Base-by-base conservation (phyloP, 1,140 invertebrate species). In the Drusus annulatus region DNA sequence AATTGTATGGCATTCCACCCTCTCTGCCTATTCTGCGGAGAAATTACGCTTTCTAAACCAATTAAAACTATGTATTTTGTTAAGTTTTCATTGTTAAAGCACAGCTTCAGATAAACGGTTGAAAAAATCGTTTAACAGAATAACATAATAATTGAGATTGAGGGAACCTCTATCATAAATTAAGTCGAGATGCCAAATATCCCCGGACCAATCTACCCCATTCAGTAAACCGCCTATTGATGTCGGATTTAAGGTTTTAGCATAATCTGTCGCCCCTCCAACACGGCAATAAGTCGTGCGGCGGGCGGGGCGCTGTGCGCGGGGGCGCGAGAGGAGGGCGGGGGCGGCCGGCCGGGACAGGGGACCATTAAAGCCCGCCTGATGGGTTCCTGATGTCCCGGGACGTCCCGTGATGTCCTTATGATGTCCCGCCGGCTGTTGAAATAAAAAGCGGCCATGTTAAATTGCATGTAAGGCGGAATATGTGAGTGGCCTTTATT, bases 371-470 rank as follows among this genome's bases (percentile, higher is more conserved):
- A 62, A 45, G 51, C 56, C 28, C 7, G 16, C 45, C 79, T 83
- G 82, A 83, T 83, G 82, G 80, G 73, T 83, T 83, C 82, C 79
- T 83, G 82, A 83, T 83, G 82, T 83, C 76, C 76, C 62, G 62
- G 81, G 82, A 83, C 81, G 82, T 83, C 76, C 76, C 62, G 62
- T 75, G 71, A 75, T 75, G 71, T 75, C 54, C 71, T 75, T 75
- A 75, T 75, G 71, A 58, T 75, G 71, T 58, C 52, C 52, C 54
- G 71, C 54, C 21, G 52, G 56, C 56, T 54, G 76, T 63, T 76
- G 54, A 60, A 75, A 78, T 78, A 81, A 81, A 81, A 81, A 81
- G 65, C 13, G 56, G 8, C 71, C 80, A 62, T 69, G 76, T 78
- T 78, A 81, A 78, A 81, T 81, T 78, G 76, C 76, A 75, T 78